Conservation (phyloP, 2,888 invertebrate genomes). For the Taenaris catops region DNA sequence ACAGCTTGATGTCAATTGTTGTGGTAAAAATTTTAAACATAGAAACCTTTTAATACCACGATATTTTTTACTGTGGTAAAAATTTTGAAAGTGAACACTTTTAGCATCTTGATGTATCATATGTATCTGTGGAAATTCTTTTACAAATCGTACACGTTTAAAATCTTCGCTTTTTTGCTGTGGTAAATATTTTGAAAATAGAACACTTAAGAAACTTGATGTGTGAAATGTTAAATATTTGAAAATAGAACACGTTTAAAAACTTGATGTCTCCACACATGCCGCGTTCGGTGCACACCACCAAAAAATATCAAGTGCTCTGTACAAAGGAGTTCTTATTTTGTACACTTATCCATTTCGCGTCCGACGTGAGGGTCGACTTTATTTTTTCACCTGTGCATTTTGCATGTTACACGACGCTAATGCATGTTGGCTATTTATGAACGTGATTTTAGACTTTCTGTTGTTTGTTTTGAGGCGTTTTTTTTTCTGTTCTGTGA, state of each 20-base stretch:
- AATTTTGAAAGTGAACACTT: too few relatives aligned
- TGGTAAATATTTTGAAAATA: too few relatives aligned
- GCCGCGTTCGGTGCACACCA: slow-evolving; percentile 32
- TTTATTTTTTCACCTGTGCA: slow-evolving; percentile 64
- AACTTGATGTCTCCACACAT: slow-evolving; percentile 33
- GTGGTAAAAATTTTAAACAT: background rate
- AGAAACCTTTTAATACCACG: too few relatives aligned
- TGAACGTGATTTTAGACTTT: slow-evolving; percentile 6
- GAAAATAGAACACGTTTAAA: slow-evolving; percentile 1
- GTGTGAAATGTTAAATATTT: background rate
- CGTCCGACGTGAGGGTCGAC: slow-evolving; percentile 29
- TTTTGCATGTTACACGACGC: slow-evolving; percentile 33
- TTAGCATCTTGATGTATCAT: too few relatives aligned
- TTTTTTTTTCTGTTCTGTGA: background rate
- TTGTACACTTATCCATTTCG: slow-evolving; percentile 54
- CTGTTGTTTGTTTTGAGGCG: slow-evolving; percentile 5
- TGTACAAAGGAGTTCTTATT: slow-evolving; percentile 58
- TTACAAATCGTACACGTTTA: too few relatives aligned
- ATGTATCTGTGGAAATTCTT: too few relatives aligned
- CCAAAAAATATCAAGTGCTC: slow-evolving; percentile 69
- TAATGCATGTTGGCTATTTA: slow-evolving; percentile 19
- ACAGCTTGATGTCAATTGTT: too few relatives aligned
- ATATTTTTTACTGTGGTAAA: too few relatives aligned
- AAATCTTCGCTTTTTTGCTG: too few relatives aligned
- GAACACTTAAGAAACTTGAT: too few relatives aligned